Evolutionary conservation across 2,888 invertebrate genomes (phyloP).

Genomic region (Eristalis pertinax): DNA sequence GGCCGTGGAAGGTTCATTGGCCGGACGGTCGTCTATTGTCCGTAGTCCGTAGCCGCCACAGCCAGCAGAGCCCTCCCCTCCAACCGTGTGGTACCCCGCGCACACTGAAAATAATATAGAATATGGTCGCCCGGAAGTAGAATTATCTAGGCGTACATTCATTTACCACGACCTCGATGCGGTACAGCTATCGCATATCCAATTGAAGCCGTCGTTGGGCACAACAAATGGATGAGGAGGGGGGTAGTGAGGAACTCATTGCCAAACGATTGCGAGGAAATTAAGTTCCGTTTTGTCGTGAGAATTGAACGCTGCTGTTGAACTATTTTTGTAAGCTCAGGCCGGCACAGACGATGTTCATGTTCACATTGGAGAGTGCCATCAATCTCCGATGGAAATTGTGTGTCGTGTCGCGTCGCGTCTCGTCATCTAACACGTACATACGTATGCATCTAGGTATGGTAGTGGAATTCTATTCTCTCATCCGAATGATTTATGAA

Average conservation of each 20-base stretch:
- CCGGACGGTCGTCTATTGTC: conserved; percentile 37
- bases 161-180: conserved; percentile 56
- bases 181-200: conserved; percentile 48
- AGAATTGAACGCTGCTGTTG: conserved; percentile 15
- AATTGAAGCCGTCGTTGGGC: conserved; percentile 9
- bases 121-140: conserved; percentile 64
- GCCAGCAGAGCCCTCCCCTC: not conserved
- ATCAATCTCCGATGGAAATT: not conserved
- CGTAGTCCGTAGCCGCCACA: not conserved
- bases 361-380: not conserved
- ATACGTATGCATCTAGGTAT: not conserved
- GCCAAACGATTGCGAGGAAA: conserved; percentile 66
- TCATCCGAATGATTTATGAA: conserved; percentile 61
- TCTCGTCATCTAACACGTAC: conserved; percentile 14
- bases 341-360: not conserved
- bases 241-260: conserved; percentile 19
- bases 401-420: conserved; percentile 3
- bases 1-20: conserved; percentile 44
- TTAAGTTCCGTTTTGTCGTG: conserved; percentile 37
- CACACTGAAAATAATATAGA: conserved; percentile 11
- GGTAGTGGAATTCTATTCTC: conserved; percentile 41
- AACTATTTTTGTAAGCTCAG: not conserved
- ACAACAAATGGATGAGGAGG: not conserved
- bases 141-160: conserved; percentile 68
- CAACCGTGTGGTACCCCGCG: not conserved